Percentiles rank a stretch among this genome's conserved stretches.
Conservation (phyloP, 1,140 invertebrate species). For the Archivesica marissinica region DNA sequence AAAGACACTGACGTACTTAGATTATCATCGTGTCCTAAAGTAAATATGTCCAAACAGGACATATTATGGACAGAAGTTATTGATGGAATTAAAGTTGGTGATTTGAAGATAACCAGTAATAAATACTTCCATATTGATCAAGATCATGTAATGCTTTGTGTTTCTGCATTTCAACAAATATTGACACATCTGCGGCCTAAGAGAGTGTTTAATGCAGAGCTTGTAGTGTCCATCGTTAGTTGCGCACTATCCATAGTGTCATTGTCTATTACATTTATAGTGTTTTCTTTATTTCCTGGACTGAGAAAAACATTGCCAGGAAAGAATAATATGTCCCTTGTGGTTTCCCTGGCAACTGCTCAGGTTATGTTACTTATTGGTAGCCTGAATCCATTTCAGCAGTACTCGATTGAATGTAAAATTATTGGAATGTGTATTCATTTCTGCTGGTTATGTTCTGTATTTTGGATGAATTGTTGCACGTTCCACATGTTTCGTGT, state of each 20-base stretch:
- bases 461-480: constrained; percentile 57
- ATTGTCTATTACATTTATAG: not conserved
- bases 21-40: not conserved
- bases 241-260: not conserved
- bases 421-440: constrained; percentile 19
- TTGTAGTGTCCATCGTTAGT: not conserved
- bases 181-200: not conserved
- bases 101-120: not conserved
- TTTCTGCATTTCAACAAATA: not conserved
- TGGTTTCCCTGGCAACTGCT: not conserved
- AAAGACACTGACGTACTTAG: not conserved
- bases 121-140: not conserved
- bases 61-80: not conserved
- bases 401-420: not conserved
- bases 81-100: not conserved
- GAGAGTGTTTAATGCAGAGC: not conserved
- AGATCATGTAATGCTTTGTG: not conserved
- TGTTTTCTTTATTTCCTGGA: not conserved
- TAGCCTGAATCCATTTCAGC: not conserved
- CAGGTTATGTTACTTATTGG: constrained; percentile 6
- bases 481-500: constrained; percentile 46
- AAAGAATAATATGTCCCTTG: constrained; percentile 18
- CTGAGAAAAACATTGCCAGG: constrained; percentile 25
- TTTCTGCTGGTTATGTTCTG: not conserved
- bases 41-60: not conserved